Conservation (phyloP, 2,888 invertebrate genomes). For the Spodoptera littoralis region DNA sequence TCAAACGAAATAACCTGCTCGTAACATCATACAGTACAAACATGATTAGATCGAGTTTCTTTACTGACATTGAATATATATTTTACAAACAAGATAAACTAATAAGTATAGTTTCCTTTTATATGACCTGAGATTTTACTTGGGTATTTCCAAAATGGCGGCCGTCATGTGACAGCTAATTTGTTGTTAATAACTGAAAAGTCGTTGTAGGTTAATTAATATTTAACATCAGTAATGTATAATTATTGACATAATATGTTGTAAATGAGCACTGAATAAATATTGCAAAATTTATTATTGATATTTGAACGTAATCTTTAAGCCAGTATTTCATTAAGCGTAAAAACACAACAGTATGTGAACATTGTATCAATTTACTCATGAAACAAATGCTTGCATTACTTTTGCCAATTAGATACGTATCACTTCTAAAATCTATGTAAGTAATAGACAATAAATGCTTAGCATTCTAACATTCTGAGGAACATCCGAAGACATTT, state of each 20-base stretch:
- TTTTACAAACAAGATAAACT: slow-evolving; percentile 22
- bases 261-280: no score
- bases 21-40: slow-evolving; percentile 6
- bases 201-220: no score
- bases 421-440: slow-evolving; percentile 3
- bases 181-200: neutral
- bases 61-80: slow-evolving; percentile 9
- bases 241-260: no score
- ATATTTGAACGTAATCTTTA: no score
- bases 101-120: slow-evolving; percentile 6
- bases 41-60: slow-evolving; percentile 10
- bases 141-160: slow-evolving; percentile 9
- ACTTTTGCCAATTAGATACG: neutral
- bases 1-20: slow-evolving; percentile 2
- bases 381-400: slow-evolving; percentile 8
- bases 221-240: no score
- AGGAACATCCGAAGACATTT: slow-evolving; percentile 31
- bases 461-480: slow-evolving; percentile 20
- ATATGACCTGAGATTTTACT: neutral
- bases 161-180: neutral
- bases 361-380: neutral
- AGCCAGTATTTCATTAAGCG: no score
- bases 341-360: neutral
- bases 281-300: no score
- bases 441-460: slow-evolving; percentile 28